Evolutionary conservation across 2,113 vertebrate species (phyloP).

Genomic region (Notechis scutatus): DNA sequence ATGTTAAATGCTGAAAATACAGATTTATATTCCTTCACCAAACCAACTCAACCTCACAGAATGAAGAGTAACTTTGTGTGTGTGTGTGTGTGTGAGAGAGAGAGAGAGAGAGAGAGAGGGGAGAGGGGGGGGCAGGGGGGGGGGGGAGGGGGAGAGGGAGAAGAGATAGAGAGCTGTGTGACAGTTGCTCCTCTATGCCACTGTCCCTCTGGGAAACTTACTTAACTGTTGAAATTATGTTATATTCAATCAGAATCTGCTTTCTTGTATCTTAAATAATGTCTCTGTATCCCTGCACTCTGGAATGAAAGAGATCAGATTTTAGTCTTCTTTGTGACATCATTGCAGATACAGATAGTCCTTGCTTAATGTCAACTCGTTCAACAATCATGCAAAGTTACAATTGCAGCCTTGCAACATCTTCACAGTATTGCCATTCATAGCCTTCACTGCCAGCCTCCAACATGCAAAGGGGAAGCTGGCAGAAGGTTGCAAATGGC

Average conservation of each 20-base stretch:
- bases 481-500: neutral
- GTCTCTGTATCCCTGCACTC: neutral
- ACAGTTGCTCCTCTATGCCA: neutral
- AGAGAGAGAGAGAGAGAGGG: too few relatives aligned
- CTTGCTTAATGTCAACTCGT: neutral
- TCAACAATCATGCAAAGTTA: neutral
- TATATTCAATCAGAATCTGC: neutral
- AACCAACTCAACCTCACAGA: neutral
- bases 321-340: neutral
- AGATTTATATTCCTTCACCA: neutral
- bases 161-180: neutral
- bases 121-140: fast-evolving
- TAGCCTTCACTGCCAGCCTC: neutral
- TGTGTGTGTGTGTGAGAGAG: too few relatives aligned
- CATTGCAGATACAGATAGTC: neutral
- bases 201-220: neutral
- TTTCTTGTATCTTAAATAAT: neutral
- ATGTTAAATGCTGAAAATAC: neutral
- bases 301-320: neutral
- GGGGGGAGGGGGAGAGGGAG: too few relatives aligned
- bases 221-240: neutral
- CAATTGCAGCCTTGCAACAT: neutral
- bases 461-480: neutral
- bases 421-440: neutral
- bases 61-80: too few relatives aligned